Conservation (phyloP, 1,140 invertebrate genomes). For the Zaprionus ornatus region DNA sequence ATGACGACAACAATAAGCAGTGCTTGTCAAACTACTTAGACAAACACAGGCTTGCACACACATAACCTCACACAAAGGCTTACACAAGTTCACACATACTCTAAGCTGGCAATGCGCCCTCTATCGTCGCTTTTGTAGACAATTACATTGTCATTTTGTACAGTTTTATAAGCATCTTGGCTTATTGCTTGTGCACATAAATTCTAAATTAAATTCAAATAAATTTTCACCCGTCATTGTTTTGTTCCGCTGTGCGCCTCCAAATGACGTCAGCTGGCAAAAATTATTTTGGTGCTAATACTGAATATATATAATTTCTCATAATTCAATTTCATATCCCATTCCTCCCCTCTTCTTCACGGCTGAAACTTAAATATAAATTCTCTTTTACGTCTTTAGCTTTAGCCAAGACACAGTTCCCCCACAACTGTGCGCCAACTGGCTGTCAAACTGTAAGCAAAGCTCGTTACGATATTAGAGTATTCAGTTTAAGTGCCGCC, state of each 20-base stretch:
- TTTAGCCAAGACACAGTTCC: constrained; percentile 29
- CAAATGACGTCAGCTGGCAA: constrained; percentile 56
- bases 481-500: constrained; percentile 10
- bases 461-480: not conserved
- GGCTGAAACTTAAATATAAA: constrained; percentile 13
- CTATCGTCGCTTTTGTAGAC: constrained; percentile 22
- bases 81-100: not conserved
- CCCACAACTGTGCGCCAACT: constrained; percentile 5
- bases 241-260: constrained; percentile 28
- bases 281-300: constrained; percentile 44
- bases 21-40: constrained; percentile 9
- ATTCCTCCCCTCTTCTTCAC: not conserved
- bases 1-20: constrained; percentile 18
- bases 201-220: constrained; percentile 27
- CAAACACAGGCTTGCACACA: constrained; percentile 13
- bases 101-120: constrained; percentile 37
- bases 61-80: constrained; percentile 10
- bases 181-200: constrained; percentile 17
- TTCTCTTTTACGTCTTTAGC: not conserved
- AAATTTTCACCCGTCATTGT: constrained; percentile 26
- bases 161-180: constrained; percentile 35
- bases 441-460: constrained; percentile 5
- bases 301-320: constrained; percentile 21
- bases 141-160: constrained; percentile 12
- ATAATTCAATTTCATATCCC: constrained; percentile 15